Conservation (phyloP, 2,888 invertebrate genomes). For the Kryphioiulus occultus region DNA sequence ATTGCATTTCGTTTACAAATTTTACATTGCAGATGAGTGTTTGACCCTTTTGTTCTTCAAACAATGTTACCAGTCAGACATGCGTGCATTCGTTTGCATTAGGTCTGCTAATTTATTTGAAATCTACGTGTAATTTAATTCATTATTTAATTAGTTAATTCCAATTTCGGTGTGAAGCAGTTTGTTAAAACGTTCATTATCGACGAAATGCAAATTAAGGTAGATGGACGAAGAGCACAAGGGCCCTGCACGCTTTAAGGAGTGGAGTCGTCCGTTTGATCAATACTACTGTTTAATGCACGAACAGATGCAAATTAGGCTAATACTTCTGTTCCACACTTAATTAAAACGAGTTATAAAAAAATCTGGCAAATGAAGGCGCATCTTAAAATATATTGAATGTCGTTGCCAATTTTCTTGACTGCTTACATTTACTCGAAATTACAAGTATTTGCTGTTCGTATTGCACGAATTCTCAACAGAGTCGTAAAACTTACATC, state of each 20-base stretch:
- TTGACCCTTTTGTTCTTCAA: too few relatives aligned
- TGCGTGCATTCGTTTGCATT: too few relatives aligned
- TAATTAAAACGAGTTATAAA: slow-evolving; percentile 17
- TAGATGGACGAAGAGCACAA: neutral
- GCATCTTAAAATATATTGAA: neutral
- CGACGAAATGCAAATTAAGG: slow-evolving; percentile 26
- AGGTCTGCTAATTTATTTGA: slow-evolving; percentile 12
- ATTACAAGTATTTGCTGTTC: neutral
- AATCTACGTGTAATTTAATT: neutral
- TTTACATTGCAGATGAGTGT: too few relatives aligned
- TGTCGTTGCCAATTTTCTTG: neutral
- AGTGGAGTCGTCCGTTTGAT: slow-evolving; percentile 21
- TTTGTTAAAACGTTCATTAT: slow-evolving; percentile 16
- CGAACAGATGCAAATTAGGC: slow-evolving; percentile 11
- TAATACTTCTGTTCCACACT: neutral
- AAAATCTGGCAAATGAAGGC: neutral
- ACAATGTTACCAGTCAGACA: too few relatives aligned
- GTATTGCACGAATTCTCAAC: neutral
- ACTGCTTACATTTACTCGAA: neutral
- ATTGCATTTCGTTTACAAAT: too few relatives aligned
- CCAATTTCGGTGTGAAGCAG: neutral
- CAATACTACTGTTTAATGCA: slow-evolving; percentile 11
- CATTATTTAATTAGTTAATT: slow-evolving; percentile 1
- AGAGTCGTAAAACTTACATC: too few relatives aligned
- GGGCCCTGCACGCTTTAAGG: neutral